Percentiles rank a stretch among this genome's conserved stretches.
Evolutionary conservation across 2,888 invertebrate species (phyloP).

Genomic region (Oscheius sp.): DNA sequence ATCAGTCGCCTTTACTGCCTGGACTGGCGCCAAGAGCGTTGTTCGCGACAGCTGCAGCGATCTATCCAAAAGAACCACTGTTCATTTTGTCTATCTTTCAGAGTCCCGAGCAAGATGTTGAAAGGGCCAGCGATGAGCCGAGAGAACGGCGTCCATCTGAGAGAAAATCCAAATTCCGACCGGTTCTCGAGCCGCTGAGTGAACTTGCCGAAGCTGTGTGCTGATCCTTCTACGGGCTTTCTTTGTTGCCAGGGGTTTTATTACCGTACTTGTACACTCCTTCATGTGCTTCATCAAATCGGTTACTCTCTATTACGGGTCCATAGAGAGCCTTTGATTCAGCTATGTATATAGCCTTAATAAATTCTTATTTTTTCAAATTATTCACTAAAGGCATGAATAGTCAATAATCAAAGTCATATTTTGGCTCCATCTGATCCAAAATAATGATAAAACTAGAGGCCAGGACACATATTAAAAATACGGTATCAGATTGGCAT

Average conservation of each 20-base stretch:
- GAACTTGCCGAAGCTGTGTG: constrained; percentile 63
- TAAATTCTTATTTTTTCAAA: background rate
- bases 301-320: constrained; percentile 5
- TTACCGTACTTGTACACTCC: background rate
- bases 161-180: constrained; percentile 51
- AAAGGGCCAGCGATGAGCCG: constrained; percentile 49
- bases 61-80: background rate
- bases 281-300: background rate
- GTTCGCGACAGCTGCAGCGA: background rate
- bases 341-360: background rate
- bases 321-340: constrained; percentile 5
- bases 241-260: background rate
- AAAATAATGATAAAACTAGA: too few relatives aligned
- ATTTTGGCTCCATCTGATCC: too few relatives aligned
- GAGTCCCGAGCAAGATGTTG: constrained; percentile 55
- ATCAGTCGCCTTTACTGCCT: background rate
- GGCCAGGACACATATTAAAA: too few relatives aligned
- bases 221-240: background rate
- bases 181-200: constrained; percentile 63
- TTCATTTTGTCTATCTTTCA: too few relatives aligned
- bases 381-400: too few relatives aligned
- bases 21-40: background rate
- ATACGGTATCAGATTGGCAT: too few relatives aligned
- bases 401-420: too few relatives aligned
- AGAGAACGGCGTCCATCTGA: constrained; percentile 60